Conservation (phyloP, 2,888 invertebrate species). For the Theretra japonica region DNA sequence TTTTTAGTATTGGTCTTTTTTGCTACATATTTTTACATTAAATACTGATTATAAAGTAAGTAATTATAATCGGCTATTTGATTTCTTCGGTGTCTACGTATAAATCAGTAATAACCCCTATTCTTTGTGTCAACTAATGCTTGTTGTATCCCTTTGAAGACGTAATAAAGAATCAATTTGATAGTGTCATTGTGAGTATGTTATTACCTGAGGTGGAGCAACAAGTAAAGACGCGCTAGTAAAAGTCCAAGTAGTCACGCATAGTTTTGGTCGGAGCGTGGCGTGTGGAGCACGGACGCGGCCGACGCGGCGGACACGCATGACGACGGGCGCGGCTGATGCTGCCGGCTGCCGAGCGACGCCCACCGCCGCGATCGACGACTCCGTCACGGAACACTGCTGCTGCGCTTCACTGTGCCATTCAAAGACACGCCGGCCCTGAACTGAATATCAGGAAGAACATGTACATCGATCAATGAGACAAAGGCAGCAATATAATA, state of each 20-base stretch:
- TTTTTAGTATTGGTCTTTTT: too few relatives aligned
- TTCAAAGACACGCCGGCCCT: slow-evolving; percentile 11
- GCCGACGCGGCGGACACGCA: slow-evolving; percentile 37
- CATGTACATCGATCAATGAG: background rate
- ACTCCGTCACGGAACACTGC: slow-evolving; percentile 32
- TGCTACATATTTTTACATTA: too few relatives aligned
- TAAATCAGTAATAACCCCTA: too few relatives aligned
- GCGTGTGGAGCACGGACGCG: background rate
- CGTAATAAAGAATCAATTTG: background rate
- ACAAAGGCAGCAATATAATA: too few relatives aligned
- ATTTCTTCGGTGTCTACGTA: too few relatives aligned
- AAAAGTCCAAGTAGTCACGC: slow-evolving; percentile 10
- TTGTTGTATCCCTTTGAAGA: background rate
- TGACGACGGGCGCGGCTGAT: slow-evolving; percentile 34
- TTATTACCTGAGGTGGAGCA: background rate
- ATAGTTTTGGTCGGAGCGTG: background rate
- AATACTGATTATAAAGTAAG: too few relatives aligned
- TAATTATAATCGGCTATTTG: too few relatives aligned
- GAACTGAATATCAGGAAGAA: background rate
- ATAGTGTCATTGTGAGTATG: background rate
- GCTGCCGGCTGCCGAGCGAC: slow-evolving; percentile 29
- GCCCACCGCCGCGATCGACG: slow-evolving; percentile 31
- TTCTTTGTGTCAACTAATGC: background rate
- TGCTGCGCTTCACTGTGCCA: slow-evolving; percentile 29
- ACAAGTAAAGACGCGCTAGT: background rate